phyloP scores from a whole-genome alignment of 2,797 vertebrate genomes.

The Chelon labrosus region DNA sequence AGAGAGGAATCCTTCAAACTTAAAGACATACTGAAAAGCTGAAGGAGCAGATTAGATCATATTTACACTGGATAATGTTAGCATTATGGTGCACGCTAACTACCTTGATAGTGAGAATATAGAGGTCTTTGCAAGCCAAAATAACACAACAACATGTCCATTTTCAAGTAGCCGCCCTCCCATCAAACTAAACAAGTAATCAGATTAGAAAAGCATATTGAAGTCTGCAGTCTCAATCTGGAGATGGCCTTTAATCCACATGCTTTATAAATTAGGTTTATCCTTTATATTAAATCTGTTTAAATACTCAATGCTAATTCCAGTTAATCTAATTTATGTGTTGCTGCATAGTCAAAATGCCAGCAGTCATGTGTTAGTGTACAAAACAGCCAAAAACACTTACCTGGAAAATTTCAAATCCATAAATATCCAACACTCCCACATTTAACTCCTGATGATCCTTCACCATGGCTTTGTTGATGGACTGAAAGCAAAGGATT shows the following conservation, averaged over 20 bases:
- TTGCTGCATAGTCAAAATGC: conserved; percentile 22
- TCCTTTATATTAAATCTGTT: conserved; percentile 70
- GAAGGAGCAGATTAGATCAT: background rate
- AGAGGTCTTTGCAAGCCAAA: conserved; percentile 28
- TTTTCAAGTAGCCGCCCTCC: background rate
- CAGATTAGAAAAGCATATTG: conserved; percentile 67
- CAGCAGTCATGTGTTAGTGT: conserved; percentile 20
- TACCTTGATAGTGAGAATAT: background rate
- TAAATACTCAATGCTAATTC: conserved; percentile 62
- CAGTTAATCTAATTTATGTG: conserved; percentile 62
- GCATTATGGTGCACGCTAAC: background rate
- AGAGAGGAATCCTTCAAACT: conserved; percentile 7
- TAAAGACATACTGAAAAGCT: conserved; percentile 1
- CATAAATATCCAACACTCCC: conserved; percentile 98
- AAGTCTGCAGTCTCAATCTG: conserved; percentile 67
- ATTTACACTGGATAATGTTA: background rate
- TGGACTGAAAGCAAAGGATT: conserved; percentile 87
- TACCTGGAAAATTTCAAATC: conserved; percentile 99
- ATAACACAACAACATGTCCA: conserved; percentile 19
- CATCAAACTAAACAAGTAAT: conserved; percentile 67
- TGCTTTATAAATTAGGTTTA: conserved; percentile 65
- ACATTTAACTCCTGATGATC: conserved; percentile 95
- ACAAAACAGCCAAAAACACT: conserved; percentile 47
- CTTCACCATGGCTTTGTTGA: conserved; percentile 98
- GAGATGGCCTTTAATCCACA: conserved; percentile 67